Conservation (phyloP, 2,797 vertebrate genomes). For the Manis pentadactyla region DNA sequence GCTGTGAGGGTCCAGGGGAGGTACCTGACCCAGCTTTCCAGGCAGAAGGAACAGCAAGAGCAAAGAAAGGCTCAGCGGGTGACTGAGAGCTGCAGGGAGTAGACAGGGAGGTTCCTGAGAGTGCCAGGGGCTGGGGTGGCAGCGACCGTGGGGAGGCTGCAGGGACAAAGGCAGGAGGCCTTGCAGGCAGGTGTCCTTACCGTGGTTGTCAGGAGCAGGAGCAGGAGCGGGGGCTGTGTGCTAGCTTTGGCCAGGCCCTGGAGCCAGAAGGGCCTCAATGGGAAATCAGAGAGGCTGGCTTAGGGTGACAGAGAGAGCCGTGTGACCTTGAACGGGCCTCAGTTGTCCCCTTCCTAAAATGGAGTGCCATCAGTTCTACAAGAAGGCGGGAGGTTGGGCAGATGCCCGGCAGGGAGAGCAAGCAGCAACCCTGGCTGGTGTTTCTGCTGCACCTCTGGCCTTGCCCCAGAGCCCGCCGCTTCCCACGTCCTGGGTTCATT, state of each 20-base stretch:
- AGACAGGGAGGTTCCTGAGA: not conserved
- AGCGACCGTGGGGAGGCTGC: not conserved
- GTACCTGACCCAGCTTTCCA: not conserved
- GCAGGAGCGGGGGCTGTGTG: too few relatives aligned
- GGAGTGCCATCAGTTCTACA: not conserved
- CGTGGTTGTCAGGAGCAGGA: rapidly evolving
- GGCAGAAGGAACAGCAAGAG: not conserved
- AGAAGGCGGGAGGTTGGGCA: not conserved
- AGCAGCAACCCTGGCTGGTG: not conserved
- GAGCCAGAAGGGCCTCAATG: not conserved
- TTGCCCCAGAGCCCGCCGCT: not conserved
- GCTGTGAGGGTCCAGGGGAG: not conserved
- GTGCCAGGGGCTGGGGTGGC: not conserved
- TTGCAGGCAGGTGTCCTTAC: not conserved
- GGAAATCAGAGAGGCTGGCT: not conserved
- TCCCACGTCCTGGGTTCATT: not conserved
- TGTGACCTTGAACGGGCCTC: not conserved
- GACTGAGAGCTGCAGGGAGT: not conserved
- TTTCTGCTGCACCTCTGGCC: not conserved
- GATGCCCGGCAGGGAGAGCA: not conserved
- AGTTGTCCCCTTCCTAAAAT: not conserved
- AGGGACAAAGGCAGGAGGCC: not conserved
- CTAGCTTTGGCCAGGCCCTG: too few relatives aligned
- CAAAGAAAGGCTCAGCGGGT: not conserved
- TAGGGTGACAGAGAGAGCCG: not conserved